Evolutionary conservation across 2,797 vertebrate genomes (phyloP).

Genomic region (Odontamblyopus rebecca): DNA sequence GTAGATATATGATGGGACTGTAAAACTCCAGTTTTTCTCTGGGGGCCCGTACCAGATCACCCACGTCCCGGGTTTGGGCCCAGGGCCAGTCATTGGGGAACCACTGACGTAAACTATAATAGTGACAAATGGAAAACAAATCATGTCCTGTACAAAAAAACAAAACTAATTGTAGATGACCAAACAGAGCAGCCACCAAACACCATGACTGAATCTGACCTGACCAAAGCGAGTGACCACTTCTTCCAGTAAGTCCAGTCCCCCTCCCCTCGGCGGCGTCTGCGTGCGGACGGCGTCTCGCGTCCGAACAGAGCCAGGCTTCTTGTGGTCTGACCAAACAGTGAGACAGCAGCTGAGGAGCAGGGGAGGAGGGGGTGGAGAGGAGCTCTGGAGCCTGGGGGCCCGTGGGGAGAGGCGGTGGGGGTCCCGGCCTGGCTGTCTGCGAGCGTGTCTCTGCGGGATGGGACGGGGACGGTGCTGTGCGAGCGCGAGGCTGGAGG

Average conservation of each 20-base stretch:
- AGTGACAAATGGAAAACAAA: no score
- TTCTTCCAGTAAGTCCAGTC: background rate
- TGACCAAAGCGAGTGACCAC: background rate
- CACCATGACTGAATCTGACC: no score
- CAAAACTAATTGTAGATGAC: no score
- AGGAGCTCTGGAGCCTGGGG: constrained; percentile 63
- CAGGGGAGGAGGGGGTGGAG: constrained; percentile 53
- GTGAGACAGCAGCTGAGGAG: constrained; percentile 47
- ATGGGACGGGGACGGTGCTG: constrained; percentile 16
- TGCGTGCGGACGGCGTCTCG: constrained; percentile 11
- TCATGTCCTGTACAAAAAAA: no score
- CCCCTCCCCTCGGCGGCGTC: background rate
- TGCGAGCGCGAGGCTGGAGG: constrained; percentile 27
- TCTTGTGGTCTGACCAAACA: constrained; percentile 22
- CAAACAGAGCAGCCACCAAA: no score
- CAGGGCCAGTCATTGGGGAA: no score
- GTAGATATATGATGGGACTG: no score
- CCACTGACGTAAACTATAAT: no score
- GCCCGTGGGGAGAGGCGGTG: constrained; percentile 60
- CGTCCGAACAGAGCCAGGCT: background rate
- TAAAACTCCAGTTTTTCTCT: no score
- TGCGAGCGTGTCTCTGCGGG: constrained; percentile 50
- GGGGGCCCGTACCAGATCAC: no score
- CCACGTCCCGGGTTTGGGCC: no score
- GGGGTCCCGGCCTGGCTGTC: constrained; percentile 48